Evolutionary conservation across 2,113 vertebrate species (phyloP).

Genomic region (Ictalurus furcatus): DNA sequence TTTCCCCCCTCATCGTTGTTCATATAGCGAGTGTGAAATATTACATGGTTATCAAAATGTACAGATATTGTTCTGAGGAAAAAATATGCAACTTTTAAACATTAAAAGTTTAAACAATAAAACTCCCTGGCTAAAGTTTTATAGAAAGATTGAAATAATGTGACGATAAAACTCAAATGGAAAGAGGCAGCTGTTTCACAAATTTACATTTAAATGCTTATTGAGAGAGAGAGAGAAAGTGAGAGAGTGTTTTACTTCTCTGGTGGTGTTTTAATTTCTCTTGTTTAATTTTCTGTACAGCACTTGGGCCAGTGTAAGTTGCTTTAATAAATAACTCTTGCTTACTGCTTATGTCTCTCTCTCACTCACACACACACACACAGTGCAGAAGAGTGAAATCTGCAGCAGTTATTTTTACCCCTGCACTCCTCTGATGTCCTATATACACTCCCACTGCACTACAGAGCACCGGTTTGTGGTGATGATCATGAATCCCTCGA

Average conservation of each 20-base stretch:
- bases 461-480: slow-evolving; percentile 35
- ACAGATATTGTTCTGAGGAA: neutral
- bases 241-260: neutral
- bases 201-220: neutral
- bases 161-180: too few relatives aligned
- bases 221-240: neutral
- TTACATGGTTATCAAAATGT: neutral
- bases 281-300: neutral
- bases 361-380: neutral
- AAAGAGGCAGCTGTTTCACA: neutral
- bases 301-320: neutral
- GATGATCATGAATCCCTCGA: slow-evolving; percentile 23
- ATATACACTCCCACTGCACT: slow-evolving; percentile 50
- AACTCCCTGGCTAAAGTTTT: neutral
- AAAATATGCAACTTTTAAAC: neutral
- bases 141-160: too few relatives aligned
- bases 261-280: neutral
- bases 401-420: slow-evolving; percentile 62
- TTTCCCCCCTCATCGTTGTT: neutral
- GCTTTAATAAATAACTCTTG: neutral
- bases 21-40: neutral
- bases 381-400: slow-evolving; percentile 41
- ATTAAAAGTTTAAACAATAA: too few relatives aligned
- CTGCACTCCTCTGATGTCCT: slow-evolving; percentile 57
- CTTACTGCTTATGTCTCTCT: neutral